Percentiles rank a stretch among this genome's conserved stretches.
phyloP scores from a whole-genome alignment of 2,888 invertebrate species.

The Zelleria hepariella region DNA sequence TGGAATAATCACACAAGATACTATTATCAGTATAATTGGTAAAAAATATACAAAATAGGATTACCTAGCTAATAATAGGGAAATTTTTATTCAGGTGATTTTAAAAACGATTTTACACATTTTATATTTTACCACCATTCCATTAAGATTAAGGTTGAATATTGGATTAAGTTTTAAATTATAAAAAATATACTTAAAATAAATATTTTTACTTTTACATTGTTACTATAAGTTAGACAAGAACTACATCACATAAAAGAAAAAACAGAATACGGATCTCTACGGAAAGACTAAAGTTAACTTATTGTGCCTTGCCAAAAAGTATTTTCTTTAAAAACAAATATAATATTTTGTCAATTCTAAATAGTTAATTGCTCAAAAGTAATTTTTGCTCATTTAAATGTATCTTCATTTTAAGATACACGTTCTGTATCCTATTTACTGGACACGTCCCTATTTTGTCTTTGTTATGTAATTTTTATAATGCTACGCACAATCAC shows the following conservation, averaged over 20 bases:
- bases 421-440: no score
- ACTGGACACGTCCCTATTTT: no score
- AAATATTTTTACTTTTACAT: slow-evolving; percentile 16
- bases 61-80: no score
- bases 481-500: no score
- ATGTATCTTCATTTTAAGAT: no score
- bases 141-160: background rate
- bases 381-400: slow-evolving; percentile 33
- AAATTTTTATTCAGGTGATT: no score
- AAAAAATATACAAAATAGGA: no score
- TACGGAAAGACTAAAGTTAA: slow-evolving; percentile 38
- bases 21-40: no score
- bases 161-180: background rate
- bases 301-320: slow-evolving; percentile 62
- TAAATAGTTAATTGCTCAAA: background rate
- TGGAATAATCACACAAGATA: no score
- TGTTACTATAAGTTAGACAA: slow-evolving; percentile 18
- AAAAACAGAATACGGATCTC: slow-evolving; percentile 47
- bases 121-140: background rate
- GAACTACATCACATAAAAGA: slow-evolving; percentile 41
- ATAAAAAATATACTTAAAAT: background rate
- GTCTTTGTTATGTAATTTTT: no score
- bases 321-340: slow-evolving; percentile 12
- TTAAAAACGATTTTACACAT: no score
- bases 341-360: background rate